These are phyloP conservation scores for Tetraneura akinire DNA, from an alignment of 1,140 invertebrate genomes.

Conservation along the genomic window DNA sequence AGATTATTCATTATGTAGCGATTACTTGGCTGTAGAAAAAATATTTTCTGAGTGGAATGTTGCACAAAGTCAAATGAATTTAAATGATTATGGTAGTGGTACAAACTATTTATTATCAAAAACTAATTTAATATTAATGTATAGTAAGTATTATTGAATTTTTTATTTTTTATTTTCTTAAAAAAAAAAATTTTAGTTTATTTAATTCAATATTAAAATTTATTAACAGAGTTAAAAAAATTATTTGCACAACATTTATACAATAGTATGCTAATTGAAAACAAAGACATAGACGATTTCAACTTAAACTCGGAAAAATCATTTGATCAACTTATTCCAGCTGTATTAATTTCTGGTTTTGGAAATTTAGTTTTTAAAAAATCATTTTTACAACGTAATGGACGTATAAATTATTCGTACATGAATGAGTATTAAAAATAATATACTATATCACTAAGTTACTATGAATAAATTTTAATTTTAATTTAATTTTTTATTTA, in stretches of 20 bases:
- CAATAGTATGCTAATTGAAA: slow-evolving; percentile 59
- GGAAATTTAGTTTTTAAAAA: slow-evolving; percentile 61
- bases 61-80: slow-evolving; percentile 51
- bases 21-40: slow-evolving; percentile 63
- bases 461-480: not conserved
- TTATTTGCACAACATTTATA: slow-evolving; percentile 59
- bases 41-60: slow-evolving; percentile 61
- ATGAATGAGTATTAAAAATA: slow-evolving; percentile 30
- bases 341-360: slow-evolving; percentile 61
- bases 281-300: not conserved
- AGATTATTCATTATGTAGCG: slow-evolving; percentile 61
- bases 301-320: slow-evolving; percentile 49
- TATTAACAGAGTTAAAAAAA: slow-evolving; percentile 58
- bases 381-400: slow-evolving; percentile 60
- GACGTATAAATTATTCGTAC: slow-evolving; percentile 58
- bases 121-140: slow-evolving; percentile 21
- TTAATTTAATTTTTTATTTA: slow-evolving; percentile 58
- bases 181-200: not conserved
- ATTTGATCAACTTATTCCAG: slow-evolving; percentile 62
- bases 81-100: not conserved
- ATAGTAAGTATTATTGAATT: slow-evolving; percentile 48
- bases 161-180: not conserved
- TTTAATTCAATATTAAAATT: not conserved
- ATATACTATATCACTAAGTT: too few species aligned
- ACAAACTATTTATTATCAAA: not conserved